Evolutionary conservation across 2,797 vertebrate genomes (phyloP), one percentile per base, ranked within the genome.

Genomic region (Gambusia yucatana): DNA sequence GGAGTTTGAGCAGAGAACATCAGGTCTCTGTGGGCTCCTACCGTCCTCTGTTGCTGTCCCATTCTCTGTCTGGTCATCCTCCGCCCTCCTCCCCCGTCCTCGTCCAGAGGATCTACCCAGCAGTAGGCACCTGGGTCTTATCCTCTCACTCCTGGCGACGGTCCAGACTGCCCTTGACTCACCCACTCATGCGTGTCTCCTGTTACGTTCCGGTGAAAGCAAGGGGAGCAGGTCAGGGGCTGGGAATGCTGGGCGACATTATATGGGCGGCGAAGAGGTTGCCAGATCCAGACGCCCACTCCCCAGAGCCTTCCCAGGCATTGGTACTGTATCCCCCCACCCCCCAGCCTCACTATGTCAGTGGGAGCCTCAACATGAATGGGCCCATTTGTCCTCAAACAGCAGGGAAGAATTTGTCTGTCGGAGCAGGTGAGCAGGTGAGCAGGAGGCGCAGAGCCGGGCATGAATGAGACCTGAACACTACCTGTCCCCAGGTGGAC

Each of bases 341-440:
- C 57, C n/a, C 16, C 52, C 47, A 30, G 39, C 82, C 86, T 86
- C 88, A 28, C 87, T 91, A 88, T 93, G 89, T 95, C 94, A 95
- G 94, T 94, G 91, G 94, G 87, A 94, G 90, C 85, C 88, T 89
- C 30, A 69, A 85, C 85, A 95, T 96, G 95, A 96, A 96, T 96
- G 93, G 88, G 77, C 82, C 92, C 87, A 88, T 95, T 95, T 96
- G 95, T 96, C 92, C 87, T 91, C 90, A 93, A 94, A 95, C 94
- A 93, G 93, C 87, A 87, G 89, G 90, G 94, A 95, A 95, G 95
- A 96, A 95, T 96, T 95, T 96, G 95, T 95, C 93, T 94, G 90
- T 92, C 71, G 84, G 87, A 91, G 92, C 92, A 89, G 86, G 91
- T 86, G 87, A 91, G 92, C 92, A 89, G 86, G 91, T 86, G 90